Conservation (phyloP, 2,888 invertebrate species). For the Agonopterix subpropinquella region DNA sequence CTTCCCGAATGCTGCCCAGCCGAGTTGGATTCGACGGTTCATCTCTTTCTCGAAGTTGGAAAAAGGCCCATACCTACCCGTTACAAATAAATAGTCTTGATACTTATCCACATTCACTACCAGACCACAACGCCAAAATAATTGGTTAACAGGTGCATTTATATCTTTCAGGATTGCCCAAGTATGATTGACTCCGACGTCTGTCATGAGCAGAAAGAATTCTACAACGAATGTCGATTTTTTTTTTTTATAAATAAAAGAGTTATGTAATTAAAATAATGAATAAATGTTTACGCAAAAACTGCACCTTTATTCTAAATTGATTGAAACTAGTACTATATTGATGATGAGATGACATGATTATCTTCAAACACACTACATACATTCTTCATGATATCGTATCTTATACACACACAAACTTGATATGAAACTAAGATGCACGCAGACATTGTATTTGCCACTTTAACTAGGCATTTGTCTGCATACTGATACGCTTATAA, state of each 20-base stretch:
- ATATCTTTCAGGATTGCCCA: slow-evolving; percentile 49
- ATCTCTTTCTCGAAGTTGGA: no score
- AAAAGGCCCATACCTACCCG: no score
- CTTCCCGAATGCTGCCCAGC: no score
- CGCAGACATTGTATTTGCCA: slow-evolving; percentile 1
- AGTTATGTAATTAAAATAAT: slow-evolving; percentile 8
- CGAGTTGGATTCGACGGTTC: no score
- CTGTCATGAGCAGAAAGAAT: slow-evolving; percentile 35
- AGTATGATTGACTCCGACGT: slow-evolving; percentile 21
- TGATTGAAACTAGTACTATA: slow-evolving; percentile 28
- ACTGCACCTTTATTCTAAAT: slow-evolving; percentile 41
- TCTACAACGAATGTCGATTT: slow-evolving; percentile 41
- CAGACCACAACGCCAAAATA: slow-evolving; percentile 5
- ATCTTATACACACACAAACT: not conserved
- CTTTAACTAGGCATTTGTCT: slow-evolving; percentile 23
- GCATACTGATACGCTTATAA: slow-evolving; percentile 48
- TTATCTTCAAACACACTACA: slow-evolving; percentile 18
- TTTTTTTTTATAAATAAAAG: slow-evolving; percentile 21
- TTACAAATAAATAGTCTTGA: no score
- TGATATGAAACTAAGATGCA: not conserved
- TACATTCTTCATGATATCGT: not conserved
- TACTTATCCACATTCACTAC: slow-evolving; percentile 10
- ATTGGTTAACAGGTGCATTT: slow-evolving; percentile 24
- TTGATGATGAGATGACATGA: slow-evolving; percentile 37
- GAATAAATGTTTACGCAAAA: slow-evolving; percentile 21